Conservation (phyloP, 2,113 vertebrate genomes). For the Cacatua alba region DNA sequence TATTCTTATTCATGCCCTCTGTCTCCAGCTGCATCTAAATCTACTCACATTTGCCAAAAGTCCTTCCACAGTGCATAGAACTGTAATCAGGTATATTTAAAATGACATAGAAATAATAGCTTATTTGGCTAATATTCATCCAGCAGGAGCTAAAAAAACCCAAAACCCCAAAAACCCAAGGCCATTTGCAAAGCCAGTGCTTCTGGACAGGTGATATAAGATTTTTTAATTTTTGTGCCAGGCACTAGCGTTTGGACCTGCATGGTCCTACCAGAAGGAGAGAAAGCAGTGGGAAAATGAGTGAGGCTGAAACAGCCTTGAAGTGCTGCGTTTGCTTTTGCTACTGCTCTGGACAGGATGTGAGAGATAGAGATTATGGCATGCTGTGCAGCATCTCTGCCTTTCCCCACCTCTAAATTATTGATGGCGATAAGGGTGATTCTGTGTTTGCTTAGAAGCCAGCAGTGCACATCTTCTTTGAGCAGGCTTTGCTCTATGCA, state of each 20-base stretch:
- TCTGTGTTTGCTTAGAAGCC: not conserved
- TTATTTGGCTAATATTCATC: not conserved
- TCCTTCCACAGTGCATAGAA: not conserved
- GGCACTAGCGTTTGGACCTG: not conserved
- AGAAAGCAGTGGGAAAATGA: not conserved
- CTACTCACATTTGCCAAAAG: not conserved
- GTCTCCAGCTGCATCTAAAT: not conserved
- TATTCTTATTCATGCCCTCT: not conserved
- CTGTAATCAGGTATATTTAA: not conserved
- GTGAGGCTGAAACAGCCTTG: not conserved
- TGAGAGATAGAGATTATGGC: not conserved
- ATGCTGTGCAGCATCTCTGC: not conserved
- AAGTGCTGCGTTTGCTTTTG: not conserved
- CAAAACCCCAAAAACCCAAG: not conserved
- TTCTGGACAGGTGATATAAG: not conserved
- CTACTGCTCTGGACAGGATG: not conserved
- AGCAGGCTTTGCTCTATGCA: not conserved
- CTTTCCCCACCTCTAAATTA: not conserved
- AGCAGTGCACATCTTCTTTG: not conserved
- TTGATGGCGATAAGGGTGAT: not conserved
- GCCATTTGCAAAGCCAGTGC: not conserved
- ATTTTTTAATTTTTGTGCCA: not conserved
- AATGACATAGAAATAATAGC: not conserved
- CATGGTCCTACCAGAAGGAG: not conserved
- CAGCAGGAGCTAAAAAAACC: not conserved